These are phyloP conservation scores for Phrynocephalus guinanensis DNA, from an alignment of 2,797 vertebrate species.

Conservation along the genomic window DNA sequence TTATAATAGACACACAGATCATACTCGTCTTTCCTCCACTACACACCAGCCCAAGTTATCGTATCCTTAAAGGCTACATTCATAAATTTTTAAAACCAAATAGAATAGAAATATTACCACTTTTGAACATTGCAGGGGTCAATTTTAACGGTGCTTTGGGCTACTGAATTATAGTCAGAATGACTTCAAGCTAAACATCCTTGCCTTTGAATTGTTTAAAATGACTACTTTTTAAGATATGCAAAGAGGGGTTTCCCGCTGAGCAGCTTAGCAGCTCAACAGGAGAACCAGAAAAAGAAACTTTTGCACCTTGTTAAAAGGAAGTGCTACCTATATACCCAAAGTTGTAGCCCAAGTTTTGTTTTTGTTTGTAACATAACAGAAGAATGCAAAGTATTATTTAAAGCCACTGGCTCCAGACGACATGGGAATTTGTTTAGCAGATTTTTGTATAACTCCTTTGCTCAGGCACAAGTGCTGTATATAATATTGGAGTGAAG, in stretches of 20 bases:
- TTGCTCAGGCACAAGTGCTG: conserved; percentile 1
- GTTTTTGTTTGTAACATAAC: conserved; percentile 7
- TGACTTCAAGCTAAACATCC: conserved; percentile 63
- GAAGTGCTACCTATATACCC: conserved; percentile 26
- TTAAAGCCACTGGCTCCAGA: neutral
- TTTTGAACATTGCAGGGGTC: conserved; percentile 70
- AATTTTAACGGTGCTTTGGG: conserved; percentile 62
- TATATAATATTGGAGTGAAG: neutral
- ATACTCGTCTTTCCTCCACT: conserved; percentile 50
- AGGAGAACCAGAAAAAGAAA: conserved; percentile 42
- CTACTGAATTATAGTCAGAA: conserved; percentile 52
- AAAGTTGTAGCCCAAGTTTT: conserved; percentile 29
- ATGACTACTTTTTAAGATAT: conserved; percentile 60
- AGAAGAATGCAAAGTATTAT: conserved; percentile 7
- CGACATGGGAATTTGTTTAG: neutral
- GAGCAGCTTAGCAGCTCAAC: conserved; percentile 49
- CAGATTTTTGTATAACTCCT: neutral
- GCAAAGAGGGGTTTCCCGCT: conserved; percentile 62
- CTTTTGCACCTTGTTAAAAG: conserved; percentile 40
- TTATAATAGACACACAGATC: conserved; percentile 33
- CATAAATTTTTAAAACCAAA: conserved; percentile 69
- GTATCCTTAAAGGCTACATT: conserved; percentile 58
- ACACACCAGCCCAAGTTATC: conserved; percentile 45
- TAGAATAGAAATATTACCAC: conserved; percentile 62
- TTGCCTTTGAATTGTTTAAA: conserved; percentile 68